Conservation (phyloP, 2,888 invertebrate genomes). For the Cerastis leucographa region DNA sequence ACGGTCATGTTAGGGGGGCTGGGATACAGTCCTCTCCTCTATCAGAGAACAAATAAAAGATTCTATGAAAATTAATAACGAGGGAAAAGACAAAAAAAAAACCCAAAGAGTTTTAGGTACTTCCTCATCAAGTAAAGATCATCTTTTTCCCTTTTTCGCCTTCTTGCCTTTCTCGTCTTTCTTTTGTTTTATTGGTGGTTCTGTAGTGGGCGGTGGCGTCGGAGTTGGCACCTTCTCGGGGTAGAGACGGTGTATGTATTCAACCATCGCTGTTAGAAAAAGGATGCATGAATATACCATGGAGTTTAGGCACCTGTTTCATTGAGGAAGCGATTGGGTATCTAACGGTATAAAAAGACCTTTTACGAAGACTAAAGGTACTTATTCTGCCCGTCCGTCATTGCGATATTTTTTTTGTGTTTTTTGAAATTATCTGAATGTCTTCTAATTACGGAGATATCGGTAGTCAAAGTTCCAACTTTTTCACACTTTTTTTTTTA, state of each 20-base stretch:
- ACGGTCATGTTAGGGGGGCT: too few species aligned
- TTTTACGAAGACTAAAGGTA: background rate
- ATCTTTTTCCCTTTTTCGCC: background rate
- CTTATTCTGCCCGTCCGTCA: background rate
- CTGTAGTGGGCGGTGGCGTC: conserved; percentile 64
- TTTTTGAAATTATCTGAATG: background rate
- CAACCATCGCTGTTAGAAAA: conserved; percentile 63
- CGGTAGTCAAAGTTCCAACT: background rate
- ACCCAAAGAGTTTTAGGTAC: background rate
- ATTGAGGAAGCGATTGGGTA: background rate
- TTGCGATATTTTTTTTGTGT: background rate
- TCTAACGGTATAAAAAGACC: background rate
- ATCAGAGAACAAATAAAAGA: background rate
- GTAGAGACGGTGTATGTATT: conserved; percentile 77
- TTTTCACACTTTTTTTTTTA: background rate
- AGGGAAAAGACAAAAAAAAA: background rate
- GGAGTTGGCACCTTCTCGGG: conserved; percentile 76
- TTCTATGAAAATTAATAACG: background rate
- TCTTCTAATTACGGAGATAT: background rate
- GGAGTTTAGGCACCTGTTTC: background rate
- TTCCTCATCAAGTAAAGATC: background rate
- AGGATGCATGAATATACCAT: background rate
- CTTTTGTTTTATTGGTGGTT: background rate
- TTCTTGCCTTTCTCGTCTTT: background rate
- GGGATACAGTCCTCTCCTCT: too few species aligned